These are phyloP conservation scores for Alca torda DNA, from an alignment of 2,797 vertebrate genomes.

Conservation along the genomic window DNA sequence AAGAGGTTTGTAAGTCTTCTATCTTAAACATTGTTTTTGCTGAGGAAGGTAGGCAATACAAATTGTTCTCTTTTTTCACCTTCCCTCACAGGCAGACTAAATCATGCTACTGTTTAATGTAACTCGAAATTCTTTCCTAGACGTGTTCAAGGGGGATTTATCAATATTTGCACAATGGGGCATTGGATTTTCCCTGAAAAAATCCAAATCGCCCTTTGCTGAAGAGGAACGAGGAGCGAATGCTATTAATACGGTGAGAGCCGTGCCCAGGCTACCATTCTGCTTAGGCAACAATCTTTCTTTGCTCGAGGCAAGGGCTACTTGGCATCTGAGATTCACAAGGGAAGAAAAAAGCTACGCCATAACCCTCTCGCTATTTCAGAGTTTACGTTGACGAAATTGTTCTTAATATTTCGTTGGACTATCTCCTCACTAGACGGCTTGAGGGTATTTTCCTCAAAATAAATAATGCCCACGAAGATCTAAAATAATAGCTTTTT, in stretches of 20 bases:
- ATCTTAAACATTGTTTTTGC: neutral
- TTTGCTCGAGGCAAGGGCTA: neutral
- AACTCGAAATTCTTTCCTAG: neutral
- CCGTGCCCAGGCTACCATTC: neutral
- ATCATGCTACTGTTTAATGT: neutral
- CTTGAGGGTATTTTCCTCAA: slow-evolving; percentile 34
- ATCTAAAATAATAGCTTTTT: slow-evolving; percentile 43
- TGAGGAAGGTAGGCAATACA: neutral
- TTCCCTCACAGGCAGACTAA: neutral
- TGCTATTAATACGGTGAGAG: neutral
- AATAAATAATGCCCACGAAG: slow-evolving; percentile 51
- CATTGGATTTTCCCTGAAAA: neutral
- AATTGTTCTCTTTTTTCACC: neutral
- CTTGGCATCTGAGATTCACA: slow-evolving; percentile 12
- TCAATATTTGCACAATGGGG: neutral
- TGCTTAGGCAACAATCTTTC: neutral
- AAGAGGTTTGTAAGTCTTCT: neutral
- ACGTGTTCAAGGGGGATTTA: neutral
- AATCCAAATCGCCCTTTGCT: neutral
- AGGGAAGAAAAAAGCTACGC: neutral
- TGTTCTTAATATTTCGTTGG: slow-evolving; percentile 60
- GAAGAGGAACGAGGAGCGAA: neutral
- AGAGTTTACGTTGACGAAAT: slow-evolving; percentile 59
- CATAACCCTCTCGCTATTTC: slow-evolving; percentile 50
- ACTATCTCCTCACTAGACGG: neutral